Conservation (phyloP, 2,888 invertebrate species). For the Zonitis immaculata region DNA sequence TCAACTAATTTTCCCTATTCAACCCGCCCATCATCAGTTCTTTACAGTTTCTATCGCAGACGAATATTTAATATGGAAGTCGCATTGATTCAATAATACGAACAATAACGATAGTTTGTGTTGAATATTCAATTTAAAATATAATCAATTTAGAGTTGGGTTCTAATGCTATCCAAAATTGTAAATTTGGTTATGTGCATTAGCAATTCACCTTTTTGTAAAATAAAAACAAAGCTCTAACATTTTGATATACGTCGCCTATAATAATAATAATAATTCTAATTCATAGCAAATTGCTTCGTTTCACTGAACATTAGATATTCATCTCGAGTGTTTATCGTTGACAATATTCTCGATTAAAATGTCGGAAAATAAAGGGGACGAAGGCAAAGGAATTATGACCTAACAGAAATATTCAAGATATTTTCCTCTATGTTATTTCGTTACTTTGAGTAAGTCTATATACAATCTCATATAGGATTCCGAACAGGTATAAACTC, state of each 20-base stretch:
- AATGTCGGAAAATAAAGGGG: neutral
- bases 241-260: neutral
- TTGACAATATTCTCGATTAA: neutral
- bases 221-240: conserved; percentile 10
- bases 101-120: neutral
- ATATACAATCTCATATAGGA: neutral
- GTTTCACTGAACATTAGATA: conserved; percentile 18
- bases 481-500: conserved; percentile 1
- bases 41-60: too few species aligned
- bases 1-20: too few species aligned
- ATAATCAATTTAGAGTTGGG: conserved; percentile 6
- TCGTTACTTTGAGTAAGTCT: neutral
- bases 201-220: too few species aligned
- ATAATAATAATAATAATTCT: conserved; percentile 10
- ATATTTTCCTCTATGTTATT: neutral
- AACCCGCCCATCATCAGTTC: too few species aligned
- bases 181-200: too few species aligned
- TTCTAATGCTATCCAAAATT: conserved; percentile 11
- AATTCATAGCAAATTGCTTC: conserved; percentile 15
- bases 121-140: neutral
- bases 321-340: conserved; percentile 19
- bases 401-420: too few species aligned
- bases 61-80: too few species aligned
- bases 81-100: too few species aligned
- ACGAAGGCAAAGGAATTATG: neutral